Conservation (phyloP, 2,113 vertebrate species). For the Daphoenositta chrysoptera region DNA sequence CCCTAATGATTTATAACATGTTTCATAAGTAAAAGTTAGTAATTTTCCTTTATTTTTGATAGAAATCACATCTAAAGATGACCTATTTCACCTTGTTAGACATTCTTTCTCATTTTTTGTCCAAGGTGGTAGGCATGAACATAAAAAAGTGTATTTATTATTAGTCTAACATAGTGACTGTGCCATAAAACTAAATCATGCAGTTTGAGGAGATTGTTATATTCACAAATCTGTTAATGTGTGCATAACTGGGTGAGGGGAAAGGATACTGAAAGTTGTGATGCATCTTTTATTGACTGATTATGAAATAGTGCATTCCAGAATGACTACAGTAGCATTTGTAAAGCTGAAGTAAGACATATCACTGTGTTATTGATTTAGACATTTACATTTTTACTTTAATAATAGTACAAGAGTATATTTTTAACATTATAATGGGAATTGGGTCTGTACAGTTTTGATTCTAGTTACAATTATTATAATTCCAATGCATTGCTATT, state of each 20-base stretch:
- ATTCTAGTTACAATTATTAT: background rate
- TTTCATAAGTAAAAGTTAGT: background rate
- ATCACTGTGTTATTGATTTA: background rate
- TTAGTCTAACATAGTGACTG: background rate
- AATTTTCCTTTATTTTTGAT: background rate
- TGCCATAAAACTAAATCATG: background rate
- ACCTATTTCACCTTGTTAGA: background rate
- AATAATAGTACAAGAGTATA: background rate
- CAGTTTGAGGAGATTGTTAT: background rate
- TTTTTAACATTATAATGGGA: background rate
- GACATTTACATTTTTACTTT: background rate
- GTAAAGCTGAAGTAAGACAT: background rate
- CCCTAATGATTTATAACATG: background rate
- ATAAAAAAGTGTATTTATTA: background rate
- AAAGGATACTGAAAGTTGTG: background rate
- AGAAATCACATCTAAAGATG: background rate
- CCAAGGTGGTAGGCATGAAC: background rate
- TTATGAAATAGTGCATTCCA: background rate
- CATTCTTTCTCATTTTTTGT: background rate
- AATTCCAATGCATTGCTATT: background rate
- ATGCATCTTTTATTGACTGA: background rate
- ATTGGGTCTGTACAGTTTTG: background rate
- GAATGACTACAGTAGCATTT: background rate
- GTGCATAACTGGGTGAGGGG: background rate
- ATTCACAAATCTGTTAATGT: background rate